phyloP scores from a whole-genome alignment of 2,797 vertebrate genomes.

The Rachycentron canadum region DNA sequence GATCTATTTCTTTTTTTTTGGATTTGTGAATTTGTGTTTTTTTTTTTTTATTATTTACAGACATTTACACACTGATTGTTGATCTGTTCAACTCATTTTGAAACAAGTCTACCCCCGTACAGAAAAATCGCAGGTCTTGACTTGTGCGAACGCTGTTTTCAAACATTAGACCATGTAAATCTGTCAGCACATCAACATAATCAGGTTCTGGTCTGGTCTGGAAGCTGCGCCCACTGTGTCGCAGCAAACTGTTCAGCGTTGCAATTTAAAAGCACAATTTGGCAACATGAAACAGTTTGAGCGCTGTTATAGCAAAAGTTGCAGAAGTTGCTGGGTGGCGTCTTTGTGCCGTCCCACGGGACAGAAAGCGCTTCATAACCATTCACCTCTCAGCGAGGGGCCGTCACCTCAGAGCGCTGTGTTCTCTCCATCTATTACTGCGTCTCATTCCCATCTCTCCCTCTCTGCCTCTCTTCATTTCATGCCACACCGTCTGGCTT shows the following conservation, averaged over 20 bases:
- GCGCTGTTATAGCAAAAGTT: neutral
- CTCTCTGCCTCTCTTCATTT: conserved; percentile 1
- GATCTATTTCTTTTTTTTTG: too few species aligned
- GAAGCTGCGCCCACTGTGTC: neutral
- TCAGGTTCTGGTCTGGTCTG: neutral
- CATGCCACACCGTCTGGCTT: neutral
- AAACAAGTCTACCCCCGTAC: too few species aligned
- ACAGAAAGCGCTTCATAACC: neutral
- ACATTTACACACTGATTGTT: too few species aligned
- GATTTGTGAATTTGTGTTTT: too few species aligned
- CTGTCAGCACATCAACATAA: neutral
- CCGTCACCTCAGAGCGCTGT: neutral
- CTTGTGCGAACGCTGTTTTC: too few species aligned
- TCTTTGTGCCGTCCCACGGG: neutral
- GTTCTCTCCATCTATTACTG: neutral
- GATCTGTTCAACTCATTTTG: too few species aligned
- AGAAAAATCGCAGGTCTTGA: too few species aligned
- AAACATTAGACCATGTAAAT: neutral
- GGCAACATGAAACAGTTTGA: neutral
- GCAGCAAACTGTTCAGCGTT: neutral
- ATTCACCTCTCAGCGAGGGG: conserved; percentile 5
- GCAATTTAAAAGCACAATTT: neutral
- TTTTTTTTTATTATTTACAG: too few species aligned
- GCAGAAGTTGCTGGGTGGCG: neutral
- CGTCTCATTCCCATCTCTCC: neutral